phyloP scores from a whole-genome alignment of 92 coral and sea anemone species.

The Hydrozoanthus gracilis region DNA sequence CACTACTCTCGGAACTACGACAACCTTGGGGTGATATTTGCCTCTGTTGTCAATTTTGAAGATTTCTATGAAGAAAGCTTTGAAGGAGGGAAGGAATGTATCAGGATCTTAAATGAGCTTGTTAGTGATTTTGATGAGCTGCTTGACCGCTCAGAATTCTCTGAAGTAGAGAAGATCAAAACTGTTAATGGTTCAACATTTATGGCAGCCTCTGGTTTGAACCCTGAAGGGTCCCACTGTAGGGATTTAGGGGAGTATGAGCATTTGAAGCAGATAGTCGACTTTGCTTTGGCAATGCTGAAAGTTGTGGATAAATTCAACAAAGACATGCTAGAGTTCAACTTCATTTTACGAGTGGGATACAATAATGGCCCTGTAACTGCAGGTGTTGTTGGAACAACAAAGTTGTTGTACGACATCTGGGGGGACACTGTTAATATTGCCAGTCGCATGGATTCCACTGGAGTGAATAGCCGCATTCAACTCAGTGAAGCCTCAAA shows the following conservation, averaged over 20 bases:
- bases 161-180: conserved; percentile 97
- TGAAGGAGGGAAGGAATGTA: conserved; percentile 99
- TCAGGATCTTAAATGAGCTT: conserved; percentile 93
- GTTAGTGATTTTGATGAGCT: conserved; percentile 99
- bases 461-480: conserved; percentile 86
- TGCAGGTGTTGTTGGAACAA: conserved; percentile 98
- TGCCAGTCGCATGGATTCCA: conserved; percentile 99
- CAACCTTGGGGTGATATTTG: conserved; percentile 97
- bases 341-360: conserved; percentile 91
- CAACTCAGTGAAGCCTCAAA: conserved; percentile 97
- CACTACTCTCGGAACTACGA: conserved; percentile 96
- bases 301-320: conserved; percentile 91
- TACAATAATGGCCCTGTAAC: conserved; percentile 98
- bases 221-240: conserved; percentile 75
- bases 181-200: conserved; percentile 99
- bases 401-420: conserved; percentile 94
- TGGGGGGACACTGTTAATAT: conserved; percentile 99
- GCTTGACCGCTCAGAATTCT: conserved; percentile 77
- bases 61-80: conserved; percentile 99
- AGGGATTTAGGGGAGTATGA: conserved; percentile 77
- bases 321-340: conserved; percentile 96
- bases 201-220: conserved; percentile 98
- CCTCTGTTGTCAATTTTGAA: conserved; percentile 96
- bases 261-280: conserved; percentile 90
- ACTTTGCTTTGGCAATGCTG: conserved; percentile 96